Conservation (phyloP, 2,113 vertebrate species). For the Plestiodon gilberti region DNA sequence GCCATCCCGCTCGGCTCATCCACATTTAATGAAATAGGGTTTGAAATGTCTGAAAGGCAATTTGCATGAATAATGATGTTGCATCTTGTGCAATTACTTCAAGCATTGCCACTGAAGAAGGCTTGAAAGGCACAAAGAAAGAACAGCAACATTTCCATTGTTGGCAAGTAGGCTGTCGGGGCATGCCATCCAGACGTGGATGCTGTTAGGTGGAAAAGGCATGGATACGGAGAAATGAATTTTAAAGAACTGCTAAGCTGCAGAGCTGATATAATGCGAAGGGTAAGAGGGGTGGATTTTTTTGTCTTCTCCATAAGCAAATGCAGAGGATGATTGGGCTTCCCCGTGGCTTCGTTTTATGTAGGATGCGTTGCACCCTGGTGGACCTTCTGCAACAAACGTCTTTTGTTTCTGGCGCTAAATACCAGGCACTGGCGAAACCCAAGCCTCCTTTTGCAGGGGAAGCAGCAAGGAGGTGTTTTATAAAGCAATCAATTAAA, state of each 20-base stretch:
- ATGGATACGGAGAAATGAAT: slow-evolving; percentile 38
- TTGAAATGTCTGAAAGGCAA: slow-evolving; percentile 36
- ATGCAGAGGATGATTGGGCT: slow-evolving; percentile 7
- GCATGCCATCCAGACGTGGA: slow-evolving; percentile 23
- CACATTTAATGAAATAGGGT: slow-evolving; percentile 20
- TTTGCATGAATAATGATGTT: slow-evolving; percentile 64
- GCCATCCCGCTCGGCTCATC: background rate
- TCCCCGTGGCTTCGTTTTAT: slow-evolving; percentile 57
- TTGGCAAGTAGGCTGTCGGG: slow-evolving; percentile 52
- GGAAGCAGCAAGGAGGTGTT: slow-evolving; percentile 50
- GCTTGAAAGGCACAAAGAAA: slow-evolving; percentile 30
- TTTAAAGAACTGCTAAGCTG: slow-evolving; percentile 27
- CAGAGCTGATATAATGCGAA: slow-evolving; percentile 19
- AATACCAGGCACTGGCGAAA: slow-evolving; percentile 42
- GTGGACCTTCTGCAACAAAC: slow-evolving; percentile 57
- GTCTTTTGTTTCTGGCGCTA: slow-evolving; percentile 40
- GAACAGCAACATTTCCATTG: slow-evolving; percentile 36
- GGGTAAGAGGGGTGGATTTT: background rate
- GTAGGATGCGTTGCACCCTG: slow-evolving; percentile 44
- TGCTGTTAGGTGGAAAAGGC: slow-evolving; percentile 29
- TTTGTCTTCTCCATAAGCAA: slow-evolving; percentile 38
- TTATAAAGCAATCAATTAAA: slow-evolving; percentile 48
- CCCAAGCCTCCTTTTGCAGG: slow-evolving; percentile 25
- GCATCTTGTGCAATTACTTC: slow-evolving; percentile 60
- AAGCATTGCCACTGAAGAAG: background rate